Conservation (phyloP, 2,888 invertebrate genomes). For the Calephelis perditalis region DNA sequence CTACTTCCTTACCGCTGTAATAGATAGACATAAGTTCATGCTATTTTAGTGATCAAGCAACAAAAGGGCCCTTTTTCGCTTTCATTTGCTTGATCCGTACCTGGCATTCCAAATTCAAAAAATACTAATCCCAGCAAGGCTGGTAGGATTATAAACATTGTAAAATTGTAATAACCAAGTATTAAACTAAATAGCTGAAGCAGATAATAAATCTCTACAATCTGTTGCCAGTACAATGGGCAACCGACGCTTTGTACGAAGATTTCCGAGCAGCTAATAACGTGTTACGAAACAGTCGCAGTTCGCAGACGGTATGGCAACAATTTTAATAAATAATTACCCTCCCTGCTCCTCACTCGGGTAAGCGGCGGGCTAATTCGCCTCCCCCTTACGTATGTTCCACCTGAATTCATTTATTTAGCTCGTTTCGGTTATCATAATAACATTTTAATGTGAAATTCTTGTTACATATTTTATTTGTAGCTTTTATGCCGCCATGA, state of each 20-base stretch:
- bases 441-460: not conserved
- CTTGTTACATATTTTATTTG: not conserved
- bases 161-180: not conserved
- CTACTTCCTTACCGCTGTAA: too few relatives aligned
- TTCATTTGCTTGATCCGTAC: too few relatives aligned
- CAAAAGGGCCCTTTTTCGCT: too few relatives aligned
- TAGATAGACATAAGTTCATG: too few relatives aligned
- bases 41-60: too few relatives aligned
- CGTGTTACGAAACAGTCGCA: slow-evolving; percentile 38
- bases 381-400: slow-evolving; percentile 29
- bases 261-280: slow-evolving; percentile 44
- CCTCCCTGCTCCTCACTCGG: slow-evolving; percentile 41
- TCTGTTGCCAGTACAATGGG: slow-evolving; percentile 30
- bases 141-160: not conserved
- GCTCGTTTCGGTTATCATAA: slow-evolving; percentile 20
- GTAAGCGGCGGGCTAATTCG: slow-evolving; percentile 57
- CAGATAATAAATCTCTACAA: slow-evolving; percentile 22
- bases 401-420: slow-evolving; percentile 26
- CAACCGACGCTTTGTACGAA: slow-evolving; percentile 38
- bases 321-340: slow-evolving; percentile 73
- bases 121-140: not conserved
- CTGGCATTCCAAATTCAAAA: too few relatives aligned
- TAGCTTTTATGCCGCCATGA: too few relatives aligned
- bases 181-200: not conserved
- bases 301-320: slow-evolving; percentile 47